Percentiles rank a stretch among this genome's conserved stretches.
These are phyloP conservation scores for Noturus placidus DNA, from an alignment of 2,113 vertebrate species.

Conservation along the genomic window DNA sequence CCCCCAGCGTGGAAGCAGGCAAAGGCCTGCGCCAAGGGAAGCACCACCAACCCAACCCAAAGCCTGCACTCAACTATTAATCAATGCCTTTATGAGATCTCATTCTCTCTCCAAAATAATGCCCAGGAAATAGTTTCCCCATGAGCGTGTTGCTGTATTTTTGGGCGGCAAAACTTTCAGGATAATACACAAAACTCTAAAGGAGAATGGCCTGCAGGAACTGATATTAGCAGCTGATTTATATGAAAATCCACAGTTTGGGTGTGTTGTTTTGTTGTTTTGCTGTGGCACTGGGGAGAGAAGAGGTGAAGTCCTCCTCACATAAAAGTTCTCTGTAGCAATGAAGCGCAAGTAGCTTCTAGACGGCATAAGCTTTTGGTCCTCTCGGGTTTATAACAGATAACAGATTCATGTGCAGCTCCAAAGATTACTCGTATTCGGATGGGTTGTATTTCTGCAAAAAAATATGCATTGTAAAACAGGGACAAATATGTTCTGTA, in stretches of 20 bases:
- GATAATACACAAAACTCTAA: conserved; percentile 65
- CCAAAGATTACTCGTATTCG: conserved; percentile 57
- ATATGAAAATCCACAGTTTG: conserved; percentile 73
- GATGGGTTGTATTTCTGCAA: conserved; percentile 58
- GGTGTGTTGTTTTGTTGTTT: conserved; percentile 69
- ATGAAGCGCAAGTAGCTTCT: conserved; percentile 37
- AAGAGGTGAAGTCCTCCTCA: conserved; percentile 58
- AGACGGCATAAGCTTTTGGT: conserved; percentile 48
- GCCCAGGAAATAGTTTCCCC: conserved; percentile 64
- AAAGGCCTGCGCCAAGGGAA: conserved; percentile 59
- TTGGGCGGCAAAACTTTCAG: conserved; percentile 57
- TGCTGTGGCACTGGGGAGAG: conserved; percentile 49
- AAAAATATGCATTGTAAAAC: conserved; percentile 55
- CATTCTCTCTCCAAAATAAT: conserved; percentile 71
- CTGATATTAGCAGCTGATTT: conserved; percentile 76
- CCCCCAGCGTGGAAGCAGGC: conserved; percentile 59
- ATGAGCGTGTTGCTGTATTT: conserved; percentile 45
- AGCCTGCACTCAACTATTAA: conserved; percentile 73
- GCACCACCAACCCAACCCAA: conserved; percentile 61
- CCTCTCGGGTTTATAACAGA: conserved; percentile 56
- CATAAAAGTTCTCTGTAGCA: conserved; percentile 53
- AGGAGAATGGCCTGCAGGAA: conserved; percentile 71
- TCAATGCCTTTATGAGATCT: conserved; percentile 78
- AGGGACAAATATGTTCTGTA: conserved; percentile 29
- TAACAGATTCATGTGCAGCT: conserved; percentile 49